A percentile compares a stretch with the other conserved stretches of the same genome.
Evolutionary conservation across 2,888 invertebrate genomes (phyloP).

Genomic region (Sthenelais limicola): DNA sequence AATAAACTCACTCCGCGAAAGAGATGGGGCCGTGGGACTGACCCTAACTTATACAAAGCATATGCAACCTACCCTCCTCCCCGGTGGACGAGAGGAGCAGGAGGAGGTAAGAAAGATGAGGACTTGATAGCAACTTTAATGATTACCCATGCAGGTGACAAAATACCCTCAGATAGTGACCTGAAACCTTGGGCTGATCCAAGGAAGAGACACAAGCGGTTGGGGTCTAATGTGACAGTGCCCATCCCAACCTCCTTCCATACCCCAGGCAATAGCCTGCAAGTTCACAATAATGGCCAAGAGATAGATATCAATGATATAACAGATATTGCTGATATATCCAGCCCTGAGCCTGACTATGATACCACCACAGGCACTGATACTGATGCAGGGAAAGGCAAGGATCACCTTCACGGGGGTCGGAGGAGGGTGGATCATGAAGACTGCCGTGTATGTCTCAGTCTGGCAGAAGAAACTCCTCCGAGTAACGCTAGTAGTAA

Average conservation of each 20-base stretch:
- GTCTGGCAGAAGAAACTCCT: slow-evolving; percentile 24
- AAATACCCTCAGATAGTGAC: slow-evolving; percentile 34
- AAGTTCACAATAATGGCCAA: not conserved
- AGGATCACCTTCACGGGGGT: slow-evolving; percentile 1
- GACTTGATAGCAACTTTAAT: slow-evolving; percentile 30
- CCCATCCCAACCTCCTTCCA: slow-evolving; percentile 43
- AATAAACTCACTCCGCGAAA: no score
- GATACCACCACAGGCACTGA: no score
- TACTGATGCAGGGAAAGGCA: no score
- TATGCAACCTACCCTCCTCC: slow-evolving; percentile 42
- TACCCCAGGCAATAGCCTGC: slow-evolving; percentile 26
- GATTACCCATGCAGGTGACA: slow-evolving; percentile 43
- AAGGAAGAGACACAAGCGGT: not conserved
- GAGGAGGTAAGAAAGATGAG: not conserved
- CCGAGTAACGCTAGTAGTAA: not conserved
- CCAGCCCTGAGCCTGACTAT: slow-evolving; percentile 27
- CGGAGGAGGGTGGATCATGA: slow-evolving; percentile 3
- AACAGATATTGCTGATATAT: not conserved
- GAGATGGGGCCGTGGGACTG: not conserved
- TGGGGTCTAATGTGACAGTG: slow-evolving; percentile 33
- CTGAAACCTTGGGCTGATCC: not conserved
- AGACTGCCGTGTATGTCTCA: slow-evolving; percentile 17
- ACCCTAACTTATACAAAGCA: not conserved
- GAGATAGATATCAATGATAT: not conserved
- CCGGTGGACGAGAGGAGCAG: slow-evolving; percentile 3